phyloP scores from a whole-genome alignment of 1,140 invertebrate genomes.

The Drosophila navojoa region DNA sequence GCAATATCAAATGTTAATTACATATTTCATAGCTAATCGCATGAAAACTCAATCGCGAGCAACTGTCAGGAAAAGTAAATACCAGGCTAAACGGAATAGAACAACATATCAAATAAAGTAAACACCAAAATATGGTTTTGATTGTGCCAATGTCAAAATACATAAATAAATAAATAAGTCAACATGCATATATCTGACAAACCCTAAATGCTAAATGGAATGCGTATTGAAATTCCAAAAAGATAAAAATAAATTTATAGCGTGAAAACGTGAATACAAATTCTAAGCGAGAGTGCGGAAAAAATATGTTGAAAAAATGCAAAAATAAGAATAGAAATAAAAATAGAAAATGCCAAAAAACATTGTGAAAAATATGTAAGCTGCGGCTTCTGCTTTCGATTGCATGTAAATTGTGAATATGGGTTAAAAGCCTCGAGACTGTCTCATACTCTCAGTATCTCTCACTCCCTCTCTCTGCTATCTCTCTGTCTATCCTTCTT shows the following conservation, averaged over 20 bases:
- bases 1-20: no score
- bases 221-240: constrained; percentile 17
- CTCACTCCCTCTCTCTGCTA: neutral
- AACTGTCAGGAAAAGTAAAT: constrained; percentile 57
- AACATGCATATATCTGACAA: constrained; percentile 39
- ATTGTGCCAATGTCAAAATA: constrained; percentile 28
- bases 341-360: constrained; percentile 10
- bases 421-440: constrained; percentile 62
- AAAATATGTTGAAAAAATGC: constrained; percentile 9
- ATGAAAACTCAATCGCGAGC: constrained; percentile 21
- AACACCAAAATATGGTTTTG: constrained; percentile 28
- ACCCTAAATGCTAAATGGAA: constrained; percentile 38
- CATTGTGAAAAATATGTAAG: constrained; percentile 27
- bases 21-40: constrained; percentile 38
- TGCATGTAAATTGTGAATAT: constrained; percentile 65
- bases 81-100: neutral
- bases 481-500: neutral
- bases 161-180: no score
- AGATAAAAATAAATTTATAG: constrained; percentile 27
- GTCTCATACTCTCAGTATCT: constrained; percentile 5
- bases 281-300: constrained; percentile 65
- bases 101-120: constrained; percentile 38
- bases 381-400: constrained; percentile 56
- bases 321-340: constrained; percentile 34
- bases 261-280: constrained; percentile 57